These are phyloP conservation scores for Sardina pilchardus DNA, from an alignment of 2,113 vertebrate species.

Conservation along the genomic window DNA sequence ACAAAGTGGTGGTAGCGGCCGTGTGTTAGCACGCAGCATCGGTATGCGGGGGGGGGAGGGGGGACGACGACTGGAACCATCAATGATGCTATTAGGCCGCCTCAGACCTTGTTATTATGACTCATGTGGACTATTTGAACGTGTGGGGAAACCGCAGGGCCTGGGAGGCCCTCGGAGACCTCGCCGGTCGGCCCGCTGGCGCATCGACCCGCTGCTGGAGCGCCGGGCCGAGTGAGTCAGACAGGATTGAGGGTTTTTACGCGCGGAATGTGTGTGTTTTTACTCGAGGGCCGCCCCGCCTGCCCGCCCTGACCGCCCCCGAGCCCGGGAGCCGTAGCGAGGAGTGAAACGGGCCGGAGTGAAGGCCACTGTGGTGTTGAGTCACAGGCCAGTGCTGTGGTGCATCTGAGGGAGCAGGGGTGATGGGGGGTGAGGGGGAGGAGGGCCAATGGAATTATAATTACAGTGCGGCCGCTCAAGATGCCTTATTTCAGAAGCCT, in stretches of 20 bases:
- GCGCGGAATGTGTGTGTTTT: constrained; percentile 13
- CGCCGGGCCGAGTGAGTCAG: background rate
- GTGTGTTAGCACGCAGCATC: background rate
- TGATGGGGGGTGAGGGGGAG: background rate
- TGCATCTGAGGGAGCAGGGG: constrained; percentile 8
- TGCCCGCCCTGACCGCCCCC: too few relatives aligned
- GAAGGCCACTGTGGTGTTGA: constrained; percentile 7
- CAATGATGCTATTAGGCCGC: background rate
- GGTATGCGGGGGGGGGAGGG: background rate
- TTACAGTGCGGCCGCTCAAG: constrained; percentile 27
- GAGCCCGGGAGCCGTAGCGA: too few relatives aligned
- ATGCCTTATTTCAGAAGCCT: constrained; percentile 25
- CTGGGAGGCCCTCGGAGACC: background rate
- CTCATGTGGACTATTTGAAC: background rate
- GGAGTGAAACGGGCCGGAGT: background rate
- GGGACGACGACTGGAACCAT: background rate
- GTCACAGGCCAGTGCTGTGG: constrained; percentile 20
- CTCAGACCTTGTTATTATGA: background rate
- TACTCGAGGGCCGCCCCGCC: background rate
- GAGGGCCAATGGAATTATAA: constrained; percentile 31
- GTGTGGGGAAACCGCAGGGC: background rate
- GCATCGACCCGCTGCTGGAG: background rate
- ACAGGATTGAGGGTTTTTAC: background rate
- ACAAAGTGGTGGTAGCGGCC: background rate
- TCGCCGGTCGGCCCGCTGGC: background rate